A percentile compares a stretch with the other conserved stretches of the same genome.
Evolutionary conservation across 2,113 vertebrate species (phyloP).

Genomic region (Agelaius tricolor): DNA sequence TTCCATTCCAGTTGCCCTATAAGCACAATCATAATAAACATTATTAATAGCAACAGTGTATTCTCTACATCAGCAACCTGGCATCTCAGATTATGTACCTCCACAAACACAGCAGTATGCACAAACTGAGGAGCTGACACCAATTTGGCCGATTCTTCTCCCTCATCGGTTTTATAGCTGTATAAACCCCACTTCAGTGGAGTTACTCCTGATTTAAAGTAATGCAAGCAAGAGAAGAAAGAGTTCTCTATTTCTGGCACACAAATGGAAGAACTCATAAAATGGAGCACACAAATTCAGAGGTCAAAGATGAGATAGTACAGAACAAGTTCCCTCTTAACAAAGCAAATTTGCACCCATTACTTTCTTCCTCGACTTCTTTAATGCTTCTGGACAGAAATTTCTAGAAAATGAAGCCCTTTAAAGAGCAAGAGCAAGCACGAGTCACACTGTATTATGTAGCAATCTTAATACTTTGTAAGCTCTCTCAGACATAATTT

Average conservation of each 20-base stretch:
- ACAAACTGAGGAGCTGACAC: slow-evolving; percentile 57
- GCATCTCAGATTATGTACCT: slow-evolving; percentile 43
- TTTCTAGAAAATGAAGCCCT: neutral
- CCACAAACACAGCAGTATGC: slow-evolving; percentile 50
- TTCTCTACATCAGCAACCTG: slow-evolving; percentile 66
- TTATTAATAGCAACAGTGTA: slow-evolving; percentile 51
- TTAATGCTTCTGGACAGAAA: neutral
- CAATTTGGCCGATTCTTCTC: slow-evolving; percentile 59
- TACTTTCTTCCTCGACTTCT: neutral
- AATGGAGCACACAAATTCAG: slow-evolving; percentile 26
- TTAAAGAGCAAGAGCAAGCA: neutral
- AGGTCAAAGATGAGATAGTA: neutral
- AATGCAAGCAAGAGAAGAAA: slow-evolving; percentile 31
- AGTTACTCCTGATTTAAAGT: slow-evolving; percentile 60
- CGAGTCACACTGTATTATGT: rapidly evolving
- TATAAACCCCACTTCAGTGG: slow-evolving; percentile 55
- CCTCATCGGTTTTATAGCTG: slow-evolving; percentile 61
- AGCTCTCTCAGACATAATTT: neutral
- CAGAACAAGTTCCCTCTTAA: neutral
- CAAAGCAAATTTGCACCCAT: neutral
- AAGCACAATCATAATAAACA: slow-evolving; percentile 46
- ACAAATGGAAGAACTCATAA: slow-evolving; percentile 34
- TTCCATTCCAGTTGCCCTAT: slow-evolving; percentile 17
- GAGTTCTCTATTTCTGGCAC: slow-evolving; percentile 31
- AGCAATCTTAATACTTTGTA: neutral